Evolutionary conservation across 2,888 invertebrate genomes (phyloP).

Genomic region (Platycheirus rosarum): DNA sequence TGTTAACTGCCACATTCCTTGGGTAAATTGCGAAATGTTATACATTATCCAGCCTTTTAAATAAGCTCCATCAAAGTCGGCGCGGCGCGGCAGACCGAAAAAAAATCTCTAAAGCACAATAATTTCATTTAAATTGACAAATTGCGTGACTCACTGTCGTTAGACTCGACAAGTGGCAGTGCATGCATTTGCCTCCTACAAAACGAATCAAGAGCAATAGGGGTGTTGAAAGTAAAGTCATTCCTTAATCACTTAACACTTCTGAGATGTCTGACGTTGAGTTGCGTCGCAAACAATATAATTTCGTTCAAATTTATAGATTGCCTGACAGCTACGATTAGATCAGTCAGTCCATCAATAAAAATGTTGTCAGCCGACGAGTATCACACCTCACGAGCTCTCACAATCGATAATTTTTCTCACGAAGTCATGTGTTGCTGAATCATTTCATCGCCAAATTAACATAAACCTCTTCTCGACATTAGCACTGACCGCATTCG

Average conservation of each 20-base stretch:
- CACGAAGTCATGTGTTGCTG: conserved; percentile 4
- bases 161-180: background rate
- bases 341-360: conserved; percentile 47
- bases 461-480: conserved; percentile 24
- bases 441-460: conserved; percentile 17
- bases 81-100: background rate
- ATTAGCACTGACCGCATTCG: conserved; percentile 56
- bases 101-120: conserved; percentile 4
- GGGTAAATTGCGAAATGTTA: too few relatives aligned
- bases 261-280: conserved; percentile 10
- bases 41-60: background rate
- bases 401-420: background rate
- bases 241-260: conserved; percentile 30
- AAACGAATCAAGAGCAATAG: background rate
- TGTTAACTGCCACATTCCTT: too few relatives aligned
- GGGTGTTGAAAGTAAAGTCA: conserved; percentile 13
- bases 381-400: conserved; percentile 17
- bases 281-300: too few relatives aligned
- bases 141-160: conserved; percentile 16
- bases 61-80: background rate
- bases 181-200: background rate
- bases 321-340: conserved; percentile 28
- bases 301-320: background rate
- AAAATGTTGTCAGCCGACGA: conserved; percentile 45
- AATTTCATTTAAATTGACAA: conserved; percentile 31